Conservation (phyloP, 1,140 invertebrate genomes). For the Neomicropteryx cornuta region DNA sequence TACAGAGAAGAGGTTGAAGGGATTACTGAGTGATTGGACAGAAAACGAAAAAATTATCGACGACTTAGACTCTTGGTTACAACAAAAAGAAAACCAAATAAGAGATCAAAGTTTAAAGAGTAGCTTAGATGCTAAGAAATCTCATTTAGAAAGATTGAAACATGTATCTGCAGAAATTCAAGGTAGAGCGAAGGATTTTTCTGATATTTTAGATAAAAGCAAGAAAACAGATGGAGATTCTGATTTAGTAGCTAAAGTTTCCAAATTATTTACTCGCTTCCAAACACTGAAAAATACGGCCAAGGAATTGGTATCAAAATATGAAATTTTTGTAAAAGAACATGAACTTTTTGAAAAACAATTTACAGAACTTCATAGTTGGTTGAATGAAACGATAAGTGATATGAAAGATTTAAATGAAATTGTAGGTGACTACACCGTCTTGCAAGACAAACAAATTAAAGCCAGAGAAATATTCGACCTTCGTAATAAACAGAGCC, state of each 20-base stretch:
- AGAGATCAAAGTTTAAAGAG: constrained; percentile 86
- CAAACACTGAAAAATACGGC: constrained; percentile 73
- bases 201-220: constrained; percentile 54
- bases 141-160: constrained; percentile 70
- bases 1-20: constrained; percentile 55
- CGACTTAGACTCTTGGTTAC: constrained; percentile 69
- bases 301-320: constrained; percentile 67
- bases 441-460: constrained; percentile 75
- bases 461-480: constrained; percentile 74
- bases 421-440: constrained; percentile 75
- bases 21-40: constrained; percentile 62
- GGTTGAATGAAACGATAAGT: constrained; percentile 57
- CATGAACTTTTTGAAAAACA: constrained; percentile 72
- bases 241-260: constrained; percentile 62
- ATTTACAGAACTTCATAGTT: constrained; percentile 63
- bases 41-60: constrained; percentile 71
- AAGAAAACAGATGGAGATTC: constrained; percentile 66
- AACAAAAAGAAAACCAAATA: constrained; percentile 69
- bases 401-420: constrained; percentile 70
- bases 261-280: constrained; percentile 72
- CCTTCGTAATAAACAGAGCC: constrained; percentile 65
- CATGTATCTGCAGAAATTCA: constrained; percentile 62
- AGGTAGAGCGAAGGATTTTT: constrained; percentile 59
- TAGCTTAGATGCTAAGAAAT: constrained; percentile 68
- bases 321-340: constrained; percentile 76